Percentiles rank a stretch among this genome's conserved stretches.
Conservation (phyloP, 2,888 invertebrate species). For the Rhorus exstirpatorius region DNA sequence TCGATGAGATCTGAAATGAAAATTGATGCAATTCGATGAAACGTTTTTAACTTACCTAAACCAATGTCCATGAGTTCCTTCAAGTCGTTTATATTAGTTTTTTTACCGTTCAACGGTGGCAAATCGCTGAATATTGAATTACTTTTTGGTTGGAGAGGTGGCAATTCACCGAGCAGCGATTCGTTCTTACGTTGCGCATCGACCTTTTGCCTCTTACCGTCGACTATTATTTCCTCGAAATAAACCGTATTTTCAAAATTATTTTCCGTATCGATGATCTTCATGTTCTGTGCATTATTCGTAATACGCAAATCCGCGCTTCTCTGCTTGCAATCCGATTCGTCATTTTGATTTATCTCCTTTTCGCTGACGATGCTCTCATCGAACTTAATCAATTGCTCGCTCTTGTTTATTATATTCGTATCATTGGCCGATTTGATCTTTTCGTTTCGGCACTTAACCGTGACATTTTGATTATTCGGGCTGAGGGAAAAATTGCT, state of each 20-base stretch:
- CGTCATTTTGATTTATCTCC: conserved; percentile 79
- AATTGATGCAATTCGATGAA: too few relatives aligned
- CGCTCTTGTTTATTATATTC: conserved; percentile 77
- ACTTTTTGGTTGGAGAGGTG: conserved; percentile 79
- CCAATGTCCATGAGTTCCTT: conserved; percentile 83
- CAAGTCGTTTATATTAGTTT: conserved; percentile 83
- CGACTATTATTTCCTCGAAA: conserved; percentile 84
- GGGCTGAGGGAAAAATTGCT: conserved; percentile 71
- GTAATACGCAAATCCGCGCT: conserved; percentile 79
- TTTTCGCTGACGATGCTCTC: conserved; percentile 77
- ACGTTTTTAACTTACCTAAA: conserved; percentile 78
- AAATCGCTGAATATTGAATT: conserved; percentile 83
- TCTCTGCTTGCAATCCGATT: conserved; percentile 70
- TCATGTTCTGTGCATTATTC: conserved; percentile 82
- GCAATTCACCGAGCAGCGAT: conserved; percentile 80
- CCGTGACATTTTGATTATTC: conserved; percentile 73
- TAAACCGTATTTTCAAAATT: conserved; percentile 82
- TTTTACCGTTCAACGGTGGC: conserved; percentile 84
- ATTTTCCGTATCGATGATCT: conserved; percentile 76
- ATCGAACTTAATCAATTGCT: conserved; percentile 81
- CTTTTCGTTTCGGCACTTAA: conserved; percentile 73
- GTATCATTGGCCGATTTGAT: conserved; percentile 77
- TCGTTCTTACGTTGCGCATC: conserved; percentile 77
- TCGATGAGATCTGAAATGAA: too few relatives aligned
- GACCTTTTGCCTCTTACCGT: conserved; percentile 82